These are phyloP conservation scores for Cerceris ruficornis DNA, from an alignment of 2,888 invertebrate species.

Conservation along the genomic window DNA sequence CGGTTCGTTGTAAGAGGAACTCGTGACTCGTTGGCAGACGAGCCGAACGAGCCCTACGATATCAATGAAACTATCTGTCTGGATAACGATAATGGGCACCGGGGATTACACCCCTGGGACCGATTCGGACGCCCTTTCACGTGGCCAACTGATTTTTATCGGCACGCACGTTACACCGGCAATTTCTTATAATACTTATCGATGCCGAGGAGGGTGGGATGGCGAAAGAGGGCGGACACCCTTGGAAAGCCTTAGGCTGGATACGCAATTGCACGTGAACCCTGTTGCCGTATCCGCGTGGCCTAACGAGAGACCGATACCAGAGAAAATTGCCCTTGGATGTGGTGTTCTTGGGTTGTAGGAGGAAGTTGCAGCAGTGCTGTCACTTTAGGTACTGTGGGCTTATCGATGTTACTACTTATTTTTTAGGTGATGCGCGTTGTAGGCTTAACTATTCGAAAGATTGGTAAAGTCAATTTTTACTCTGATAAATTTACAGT, in stretches of 20 bases:
- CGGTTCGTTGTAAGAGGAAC: neutral
- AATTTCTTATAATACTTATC: conserved; percentile 60
- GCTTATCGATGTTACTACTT: no score
- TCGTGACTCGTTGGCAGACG: conserved; percentile 19
- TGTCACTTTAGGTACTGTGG: no score
- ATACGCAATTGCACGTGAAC: conserved; percentile 24
- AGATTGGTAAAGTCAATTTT: no score
- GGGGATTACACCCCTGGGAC: conserved; percentile 60
- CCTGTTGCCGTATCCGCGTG: neutral
- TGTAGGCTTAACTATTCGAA: no score
- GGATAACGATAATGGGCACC: conserved; percentile 65
- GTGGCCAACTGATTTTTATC: conserved; percentile 72
- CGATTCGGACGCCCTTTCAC: conserved; percentile 56
- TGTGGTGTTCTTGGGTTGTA: no score
- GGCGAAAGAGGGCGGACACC: conserved; percentile 15
- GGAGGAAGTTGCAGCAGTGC: no score
- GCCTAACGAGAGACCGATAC: no score
- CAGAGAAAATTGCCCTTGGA: no score
- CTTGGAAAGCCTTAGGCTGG: conserved; percentile 51
- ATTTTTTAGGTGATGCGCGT: no score
- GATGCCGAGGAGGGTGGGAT: conserved; percentile 22
- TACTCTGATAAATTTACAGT: no score
- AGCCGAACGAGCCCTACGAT: conserved; percentile 34
- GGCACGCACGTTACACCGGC: conserved; percentile 51
- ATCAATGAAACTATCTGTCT: conserved; percentile 63